Conservation (phyloP, 2,797 vertebrate genomes). For the Heterohyrax brucei region DNA sequence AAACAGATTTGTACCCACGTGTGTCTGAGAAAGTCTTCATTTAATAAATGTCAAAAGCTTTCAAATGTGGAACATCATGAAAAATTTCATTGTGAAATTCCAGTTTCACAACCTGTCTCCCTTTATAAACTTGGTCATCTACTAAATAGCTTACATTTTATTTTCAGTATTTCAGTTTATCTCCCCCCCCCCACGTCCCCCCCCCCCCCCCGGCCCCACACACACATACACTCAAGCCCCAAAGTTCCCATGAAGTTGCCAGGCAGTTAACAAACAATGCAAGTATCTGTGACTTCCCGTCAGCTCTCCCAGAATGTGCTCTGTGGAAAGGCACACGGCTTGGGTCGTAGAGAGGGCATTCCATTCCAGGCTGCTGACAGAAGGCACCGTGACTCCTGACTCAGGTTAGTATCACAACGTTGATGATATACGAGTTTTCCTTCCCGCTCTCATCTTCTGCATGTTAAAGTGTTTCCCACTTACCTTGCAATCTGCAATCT, state of each 20-base stretch:
- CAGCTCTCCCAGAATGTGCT: background rate
- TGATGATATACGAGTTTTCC: background rate
- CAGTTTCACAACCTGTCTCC: background rate
- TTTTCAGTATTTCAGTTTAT: conserved; percentile 18
- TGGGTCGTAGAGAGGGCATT: background rate
- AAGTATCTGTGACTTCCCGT: background rate
- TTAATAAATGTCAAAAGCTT: background rate
- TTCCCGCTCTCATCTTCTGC: background rate
- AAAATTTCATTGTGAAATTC: conserved; percentile 7
- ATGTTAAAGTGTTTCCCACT: conserved; percentile 52
- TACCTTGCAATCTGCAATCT: conserved; percentile 16
- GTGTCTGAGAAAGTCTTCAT: background rate
- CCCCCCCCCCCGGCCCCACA: background rate
- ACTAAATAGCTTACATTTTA: conserved; percentile 15
- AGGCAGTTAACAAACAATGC: background rate
- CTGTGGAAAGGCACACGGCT: background rate
- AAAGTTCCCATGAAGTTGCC: background rate
- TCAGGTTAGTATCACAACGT: conserved; percentile 44
- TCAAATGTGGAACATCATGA: background rate
- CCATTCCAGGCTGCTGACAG: background rate
- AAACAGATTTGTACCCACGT: background rate
- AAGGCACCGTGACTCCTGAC: background rate
- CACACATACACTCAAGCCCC: background rate
- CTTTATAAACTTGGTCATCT: background rate
- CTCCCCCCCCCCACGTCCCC: background rate